Evolutionary conservation across 2,888 invertebrate genomes (phyloP).

Genomic region (Lamellibrachia columna): DNA sequence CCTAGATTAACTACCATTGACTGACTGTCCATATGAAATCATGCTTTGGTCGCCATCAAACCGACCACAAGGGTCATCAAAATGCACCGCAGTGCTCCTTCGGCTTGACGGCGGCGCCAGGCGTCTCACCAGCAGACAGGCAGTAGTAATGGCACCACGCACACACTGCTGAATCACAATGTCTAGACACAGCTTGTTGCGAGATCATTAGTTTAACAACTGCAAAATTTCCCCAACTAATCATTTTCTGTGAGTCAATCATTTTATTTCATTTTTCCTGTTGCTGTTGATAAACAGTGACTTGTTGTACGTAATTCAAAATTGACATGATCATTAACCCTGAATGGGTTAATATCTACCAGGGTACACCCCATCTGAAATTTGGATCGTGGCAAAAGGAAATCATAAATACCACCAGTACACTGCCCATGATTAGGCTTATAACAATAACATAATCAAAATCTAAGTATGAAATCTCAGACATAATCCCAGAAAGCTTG

Average conservation of each 20-base stretch:
- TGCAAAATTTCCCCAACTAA: background rate
- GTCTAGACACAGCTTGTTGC: background rate
- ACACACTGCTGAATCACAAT: background rate
- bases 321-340: background rate
- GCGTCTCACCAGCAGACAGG: background rate
- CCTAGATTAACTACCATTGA: background rate
- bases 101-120: background rate
- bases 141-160: background rate
- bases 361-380: background rate
- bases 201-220: background rate
- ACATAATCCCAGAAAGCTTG: too few species aligned
- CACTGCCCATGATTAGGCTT: background rate
- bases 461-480: background rate
- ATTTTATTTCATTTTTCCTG: background rate
- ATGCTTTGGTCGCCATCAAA: background rate
- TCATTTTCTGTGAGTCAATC: background rate
- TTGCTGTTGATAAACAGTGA: background rate
- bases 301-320: background rate
- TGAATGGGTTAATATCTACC: background rate
- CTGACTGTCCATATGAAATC: conserved; percentile 12
- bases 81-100: conserved; percentile 6
- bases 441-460: background rate
- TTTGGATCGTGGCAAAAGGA: background rate
- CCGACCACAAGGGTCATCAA: conserved; percentile 12
- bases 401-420: background rate